These are phyloP conservation scores for Acanthosepion esculentum DNA, from an alignment of 2,888 invertebrate species.

Conservation along the genomic window DNA sequence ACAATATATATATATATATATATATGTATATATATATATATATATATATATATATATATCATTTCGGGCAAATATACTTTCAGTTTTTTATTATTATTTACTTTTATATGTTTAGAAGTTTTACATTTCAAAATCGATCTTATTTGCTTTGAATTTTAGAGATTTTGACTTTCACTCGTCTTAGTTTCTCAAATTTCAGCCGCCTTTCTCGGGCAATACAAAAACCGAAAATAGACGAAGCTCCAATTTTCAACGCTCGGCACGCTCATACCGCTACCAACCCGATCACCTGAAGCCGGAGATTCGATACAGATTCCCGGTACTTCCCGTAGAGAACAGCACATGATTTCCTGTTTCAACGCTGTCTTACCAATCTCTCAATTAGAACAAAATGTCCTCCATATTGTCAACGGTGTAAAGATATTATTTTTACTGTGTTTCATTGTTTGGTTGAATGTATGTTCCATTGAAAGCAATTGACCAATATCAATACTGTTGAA, in stretches of 20 bases:
- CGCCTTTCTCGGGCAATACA: too few relatives aligned
- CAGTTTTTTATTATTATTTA: rapidly evolving
- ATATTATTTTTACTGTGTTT: background rate
- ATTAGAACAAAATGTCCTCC: background rate
- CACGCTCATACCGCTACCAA: background rate
- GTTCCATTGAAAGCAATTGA: background rate
- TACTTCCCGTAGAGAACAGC: background rate
- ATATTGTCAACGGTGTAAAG: background rate
- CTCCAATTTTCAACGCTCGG: background rate
- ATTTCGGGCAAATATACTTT: too few relatives aligned
- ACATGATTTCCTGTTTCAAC: background rate
- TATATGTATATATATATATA: too few relatives aligned
- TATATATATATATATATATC: too few relatives aligned
- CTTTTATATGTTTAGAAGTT: too few relatives aligned
- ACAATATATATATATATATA: too few relatives aligned
- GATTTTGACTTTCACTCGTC: background rate
- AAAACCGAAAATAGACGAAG: background rate
- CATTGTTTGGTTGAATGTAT: background rate
- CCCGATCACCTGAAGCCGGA: background rate
- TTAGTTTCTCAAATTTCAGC: background rate
- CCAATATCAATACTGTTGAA: background rate
- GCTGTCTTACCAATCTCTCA: background rate
- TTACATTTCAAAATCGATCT: too few relatives aligned
- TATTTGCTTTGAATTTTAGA: too few relatives aligned
- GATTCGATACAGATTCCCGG: background rate